These are phyloP conservation scores for Aproaerema taeniolella DNA, from an alignment of 2,888 invertebrate species.

Conservation along the genomic window DNA sequence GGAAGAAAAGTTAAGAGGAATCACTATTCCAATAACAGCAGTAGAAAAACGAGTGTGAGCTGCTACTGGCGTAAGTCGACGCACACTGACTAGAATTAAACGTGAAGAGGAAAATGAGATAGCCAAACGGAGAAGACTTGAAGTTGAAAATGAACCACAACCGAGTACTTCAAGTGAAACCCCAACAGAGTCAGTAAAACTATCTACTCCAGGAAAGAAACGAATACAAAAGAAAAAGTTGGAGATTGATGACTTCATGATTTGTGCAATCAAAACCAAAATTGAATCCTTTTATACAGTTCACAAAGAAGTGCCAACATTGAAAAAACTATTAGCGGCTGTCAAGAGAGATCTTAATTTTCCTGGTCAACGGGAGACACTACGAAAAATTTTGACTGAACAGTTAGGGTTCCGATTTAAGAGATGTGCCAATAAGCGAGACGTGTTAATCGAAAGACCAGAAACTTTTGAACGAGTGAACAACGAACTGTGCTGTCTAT, in stretches of 20 bases:
- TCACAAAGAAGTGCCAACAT: not conserved
- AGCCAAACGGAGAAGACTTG: not conserved
- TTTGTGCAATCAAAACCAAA: not conserved
- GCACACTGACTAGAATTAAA: not conserved
- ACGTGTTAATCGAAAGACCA: constrained; percentile 7
- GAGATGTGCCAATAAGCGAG: constrained; percentile 13
- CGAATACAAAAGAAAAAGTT: not conserved
- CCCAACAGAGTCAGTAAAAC: not conserved
- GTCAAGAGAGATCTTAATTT: not conserved
- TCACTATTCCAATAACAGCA: not conserved
- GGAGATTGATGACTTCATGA: not conserved
- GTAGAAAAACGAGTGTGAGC: not conserved
- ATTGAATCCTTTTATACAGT: not conserved
- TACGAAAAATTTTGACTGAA: constrained; percentile 6
- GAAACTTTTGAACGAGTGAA: too few species aligned
- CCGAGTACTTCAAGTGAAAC: not conserved
- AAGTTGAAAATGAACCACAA: not conserved
- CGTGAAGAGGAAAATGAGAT: not conserved
- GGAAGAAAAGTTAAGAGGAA: not conserved
- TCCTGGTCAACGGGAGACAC: not conserved
- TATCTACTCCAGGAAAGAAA: not conserved
- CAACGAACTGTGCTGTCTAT: constrained; percentile 14
- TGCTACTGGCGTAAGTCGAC: not conserved
- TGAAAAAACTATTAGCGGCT: not conserved
- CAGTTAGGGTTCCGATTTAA: constrained; percentile 17